These are phyloP conservation scores for Blastobasis lacticolella DNA, from an alignment of 2,888 invertebrate species.

Conservation along the genomic window DNA sequence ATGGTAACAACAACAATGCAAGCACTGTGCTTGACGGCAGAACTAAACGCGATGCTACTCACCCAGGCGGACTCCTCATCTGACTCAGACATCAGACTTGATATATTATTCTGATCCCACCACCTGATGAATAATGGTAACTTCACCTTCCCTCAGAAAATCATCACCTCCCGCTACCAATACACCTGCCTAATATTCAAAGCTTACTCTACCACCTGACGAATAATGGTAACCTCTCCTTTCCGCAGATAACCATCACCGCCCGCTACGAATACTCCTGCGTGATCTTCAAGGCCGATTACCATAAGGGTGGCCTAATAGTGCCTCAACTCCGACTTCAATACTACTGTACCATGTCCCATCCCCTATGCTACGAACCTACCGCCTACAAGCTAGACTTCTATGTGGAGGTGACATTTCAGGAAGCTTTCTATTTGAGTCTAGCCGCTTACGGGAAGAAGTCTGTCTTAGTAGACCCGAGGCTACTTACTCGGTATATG, in stretches of 20 bases:
- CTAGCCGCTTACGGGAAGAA: conserved; percentile 24
- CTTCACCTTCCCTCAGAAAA: conserved; percentile 22
- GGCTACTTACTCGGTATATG: conserved; percentile 8
- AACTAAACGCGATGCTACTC: too few relatives aligned
- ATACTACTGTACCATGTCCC: conserved; percentile 23
- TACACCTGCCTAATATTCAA: conserved; percentile 33
- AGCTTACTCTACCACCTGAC: conserved; percentile 9
- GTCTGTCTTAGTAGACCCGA: conserved; percentile 15
- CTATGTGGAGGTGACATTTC: conserved; percentile 24
- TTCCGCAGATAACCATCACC: conserved; percentile 29
- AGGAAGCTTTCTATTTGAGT: conserved; percentile 12
- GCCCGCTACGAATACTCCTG: conserved; percentile 33
- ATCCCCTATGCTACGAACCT: conserved; percentile 23
- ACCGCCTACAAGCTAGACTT: conserved; percentile 28
- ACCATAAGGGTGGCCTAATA: not conserved
- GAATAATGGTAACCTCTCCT: not conserved
- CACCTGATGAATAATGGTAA: too few relatives aligned
- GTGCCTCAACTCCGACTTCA: too few relatives aligned
- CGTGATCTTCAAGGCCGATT: conserved; percentile 22
- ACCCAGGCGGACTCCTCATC: too few relatives aligned
- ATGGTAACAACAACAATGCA: too few relatives aligned
- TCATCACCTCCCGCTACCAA: conserved; percentile 25
- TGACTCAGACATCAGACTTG: too few relatives aligned
- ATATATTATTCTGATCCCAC: too few relatives aligned
- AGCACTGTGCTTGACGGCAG: too few relatives aligned